Evolutionary conservation across 2,113 vertebrate genomes (phyloP).

Genomic region (Columba livia): DNA sequence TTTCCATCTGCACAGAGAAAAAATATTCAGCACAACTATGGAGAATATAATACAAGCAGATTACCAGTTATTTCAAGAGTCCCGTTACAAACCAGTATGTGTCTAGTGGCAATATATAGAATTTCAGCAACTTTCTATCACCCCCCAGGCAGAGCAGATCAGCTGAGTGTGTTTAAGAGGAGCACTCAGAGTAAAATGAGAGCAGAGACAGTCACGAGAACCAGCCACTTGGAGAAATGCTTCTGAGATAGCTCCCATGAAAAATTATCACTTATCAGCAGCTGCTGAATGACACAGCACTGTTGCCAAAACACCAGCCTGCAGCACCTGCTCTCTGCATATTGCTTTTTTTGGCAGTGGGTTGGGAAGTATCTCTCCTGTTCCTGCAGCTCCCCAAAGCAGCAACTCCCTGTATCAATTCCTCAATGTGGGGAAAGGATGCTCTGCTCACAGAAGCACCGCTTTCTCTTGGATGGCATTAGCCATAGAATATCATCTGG

Average conservation of each 20-base stretch:
- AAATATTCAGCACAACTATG: not conserved
- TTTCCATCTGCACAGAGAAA: not conserved
- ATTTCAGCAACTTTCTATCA: not conserved
- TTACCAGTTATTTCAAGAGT: not conserved
- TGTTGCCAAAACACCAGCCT: constrained; percentile 1
- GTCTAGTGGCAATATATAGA: not conserved
- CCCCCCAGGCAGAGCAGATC: not conserved
- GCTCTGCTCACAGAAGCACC: accelerated
- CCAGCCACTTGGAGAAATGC: not conserved
- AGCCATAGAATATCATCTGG: not conserved
- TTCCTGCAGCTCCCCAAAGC: not conserved
- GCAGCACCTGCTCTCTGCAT: constrained; percentile 6
- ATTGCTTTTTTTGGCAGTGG: not conserved
- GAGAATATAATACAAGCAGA: not conserved
- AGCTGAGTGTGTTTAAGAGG: not conserved
- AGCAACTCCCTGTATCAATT: not conserved
- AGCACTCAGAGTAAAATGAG: not conserved
- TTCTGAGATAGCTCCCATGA: not conserved
- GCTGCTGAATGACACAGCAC: not conserved
- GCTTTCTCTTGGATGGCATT: not conserved
- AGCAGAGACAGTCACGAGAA: not conserved
- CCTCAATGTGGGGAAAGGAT: accelerated
- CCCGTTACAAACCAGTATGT: not conserved
- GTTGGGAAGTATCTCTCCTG: not conserved
- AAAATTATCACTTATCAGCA: not conserved